These are phyloP conservation scores for Azemiops feae DNA, from an alignment of 2,113 vertebrate species.

Conservation along the genomic window DNA sequence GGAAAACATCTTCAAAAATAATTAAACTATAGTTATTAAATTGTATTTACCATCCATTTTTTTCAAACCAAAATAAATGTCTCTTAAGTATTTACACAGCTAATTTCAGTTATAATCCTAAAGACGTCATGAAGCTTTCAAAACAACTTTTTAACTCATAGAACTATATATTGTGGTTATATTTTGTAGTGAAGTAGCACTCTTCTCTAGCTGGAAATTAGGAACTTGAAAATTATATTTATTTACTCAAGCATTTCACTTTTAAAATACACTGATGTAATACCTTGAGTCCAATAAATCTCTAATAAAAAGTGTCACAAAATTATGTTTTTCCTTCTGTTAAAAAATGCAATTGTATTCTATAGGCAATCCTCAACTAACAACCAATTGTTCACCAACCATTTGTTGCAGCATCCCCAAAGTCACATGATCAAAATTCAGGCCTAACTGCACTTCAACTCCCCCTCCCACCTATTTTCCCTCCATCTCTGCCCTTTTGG, in stretches of 20 bases:
- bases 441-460: neutral
- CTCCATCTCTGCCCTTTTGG: neutral
- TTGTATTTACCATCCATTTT: neutral
- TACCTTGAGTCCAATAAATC: too few relatives aligned
- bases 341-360: neutral
- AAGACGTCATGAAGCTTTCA: neutral
- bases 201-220: neutral
- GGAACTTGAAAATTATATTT: neutral
- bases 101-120: neutral
- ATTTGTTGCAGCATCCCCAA: neutral
- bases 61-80: neutral
- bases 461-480: neutral
- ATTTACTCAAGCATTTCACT: neutral
- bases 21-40: neutral
- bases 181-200: neutral
- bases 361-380: neutral
- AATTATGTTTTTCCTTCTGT: neutral
- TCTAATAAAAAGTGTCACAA: neutral
- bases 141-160: neutral
- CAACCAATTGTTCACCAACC: neutral
- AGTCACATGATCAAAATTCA: neutral
- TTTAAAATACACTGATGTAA: neutral
- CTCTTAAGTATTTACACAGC: neutral
- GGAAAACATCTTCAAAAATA: neutral
- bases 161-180: neutral